Evolutionary conservation across 2,888 invertebrate species (phyloP).

Genomic region (Drosophila bunnanda): DNA sequence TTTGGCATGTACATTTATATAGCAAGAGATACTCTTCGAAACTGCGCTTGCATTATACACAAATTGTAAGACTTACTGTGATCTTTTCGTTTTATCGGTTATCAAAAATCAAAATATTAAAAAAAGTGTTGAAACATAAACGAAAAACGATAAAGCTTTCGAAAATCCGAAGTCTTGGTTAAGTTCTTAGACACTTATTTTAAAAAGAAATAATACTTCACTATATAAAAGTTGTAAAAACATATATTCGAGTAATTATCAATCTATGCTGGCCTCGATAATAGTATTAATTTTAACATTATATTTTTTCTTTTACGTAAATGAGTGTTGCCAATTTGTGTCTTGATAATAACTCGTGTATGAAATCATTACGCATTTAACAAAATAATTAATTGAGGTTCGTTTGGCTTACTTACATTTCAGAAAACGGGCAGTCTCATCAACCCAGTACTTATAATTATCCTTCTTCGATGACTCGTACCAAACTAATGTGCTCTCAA

Average conservation of each 20-base stretch:
- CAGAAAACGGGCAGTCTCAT: slow-evolving; percentile 91
- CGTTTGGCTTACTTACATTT: slow-evolving; percentile 87
- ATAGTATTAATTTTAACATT: too few species aligned
- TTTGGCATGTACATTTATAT: not conserved
- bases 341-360: not conserved
- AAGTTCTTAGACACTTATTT: not conserved
- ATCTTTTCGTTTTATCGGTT: slow-evolving; percentile 46
- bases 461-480: slow-evolving; percentile 88
- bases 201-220: not conserved
- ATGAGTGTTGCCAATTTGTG: not conserved
- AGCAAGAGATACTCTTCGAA: slow-evolving; percentile 1
- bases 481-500: slow-evolving; percentile 98
- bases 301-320: too few species aligned
- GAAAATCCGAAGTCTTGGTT: slow-evolving; percentile 1
- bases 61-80: slow-evolving; percentile 66
- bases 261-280: not conserved
- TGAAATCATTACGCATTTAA: not conserved
- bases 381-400: not conserved
- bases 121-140: slow-evolving; percentile 8
- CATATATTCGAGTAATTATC: not conserved
- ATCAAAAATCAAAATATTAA: slow-evolving; percentile 30
- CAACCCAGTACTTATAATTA: slow-evolving; percentile 92
- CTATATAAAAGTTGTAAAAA: not conserved
- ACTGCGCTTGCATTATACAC: slow-evolving; percentile 3
- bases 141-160: not conserved